Evolutionary conservation across 2,797 vertebrate species (phyloP).

Genomic region (Myioborus melanocephalus): DNA sequence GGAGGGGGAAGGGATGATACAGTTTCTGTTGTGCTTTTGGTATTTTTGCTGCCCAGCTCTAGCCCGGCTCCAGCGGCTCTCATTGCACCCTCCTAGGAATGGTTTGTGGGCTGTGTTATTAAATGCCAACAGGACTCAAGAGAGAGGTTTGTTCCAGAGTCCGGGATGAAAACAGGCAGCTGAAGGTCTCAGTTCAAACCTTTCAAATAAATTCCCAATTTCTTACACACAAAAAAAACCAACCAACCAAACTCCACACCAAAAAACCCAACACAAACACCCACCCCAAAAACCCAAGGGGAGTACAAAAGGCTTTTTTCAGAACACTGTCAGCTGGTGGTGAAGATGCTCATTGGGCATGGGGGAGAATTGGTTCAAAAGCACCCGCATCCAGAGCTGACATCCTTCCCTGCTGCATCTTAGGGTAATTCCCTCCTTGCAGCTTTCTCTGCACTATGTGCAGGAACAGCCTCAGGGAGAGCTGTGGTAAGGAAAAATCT

Average conservation of each 20-base stretch:
- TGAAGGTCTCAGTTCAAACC: not conserved
- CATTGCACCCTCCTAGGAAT: accelerated
- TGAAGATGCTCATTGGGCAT: not conserved
- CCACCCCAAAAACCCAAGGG: too few species aligned
- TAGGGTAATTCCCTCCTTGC: not conserved
- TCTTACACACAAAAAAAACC: not conserved
- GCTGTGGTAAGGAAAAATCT: not conserved
- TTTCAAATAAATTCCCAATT: not conserved
- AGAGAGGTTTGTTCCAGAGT: not conserved
- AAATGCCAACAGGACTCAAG: not conserved
- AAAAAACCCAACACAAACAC: not conserved
- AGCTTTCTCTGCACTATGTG: not conserved
- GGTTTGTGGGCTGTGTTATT: not conserved
- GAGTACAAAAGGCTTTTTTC: not conserved
- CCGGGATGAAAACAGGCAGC: not conserved
- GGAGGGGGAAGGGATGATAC: accelerated
- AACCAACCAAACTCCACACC: not conserved
- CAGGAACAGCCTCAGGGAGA: not conserved
- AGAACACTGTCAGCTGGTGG: accelerated
- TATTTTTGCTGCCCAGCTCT: not conserved
- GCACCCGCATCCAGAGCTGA: not conserved
- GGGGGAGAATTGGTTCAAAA: not conserved
- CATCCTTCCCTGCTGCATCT: not conserved
- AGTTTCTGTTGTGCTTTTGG: not conserved
- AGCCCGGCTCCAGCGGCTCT: not conserved